Evolutionary conservation across 1,140 invertebrate species (phyloP).

Genomic region (Stegodyphus dumicola): DNA sequence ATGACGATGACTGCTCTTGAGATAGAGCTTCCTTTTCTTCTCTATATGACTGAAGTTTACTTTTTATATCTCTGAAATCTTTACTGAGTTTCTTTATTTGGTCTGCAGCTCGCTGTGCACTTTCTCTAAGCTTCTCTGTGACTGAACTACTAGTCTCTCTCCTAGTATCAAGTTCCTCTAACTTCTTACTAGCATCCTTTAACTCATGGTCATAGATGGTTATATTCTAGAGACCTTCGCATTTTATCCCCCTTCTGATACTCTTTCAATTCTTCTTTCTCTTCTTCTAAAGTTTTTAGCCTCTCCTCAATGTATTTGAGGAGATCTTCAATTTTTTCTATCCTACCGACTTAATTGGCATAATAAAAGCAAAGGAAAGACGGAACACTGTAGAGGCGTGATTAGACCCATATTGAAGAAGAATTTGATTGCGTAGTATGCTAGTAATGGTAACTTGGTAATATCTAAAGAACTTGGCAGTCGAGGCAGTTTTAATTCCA

Average conservation of each 20-base stretch:
- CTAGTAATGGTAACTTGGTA: too few species aligned
- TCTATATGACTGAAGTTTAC: constrained; percentile 84
- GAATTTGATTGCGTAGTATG: too few species aligned
- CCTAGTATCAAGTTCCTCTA: constrained; percentile 85
- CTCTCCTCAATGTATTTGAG: constrained; percentile 97
- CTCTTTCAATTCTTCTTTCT: constrained; percentile 99
- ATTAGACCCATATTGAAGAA: too few species aligned
- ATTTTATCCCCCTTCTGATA: constrained; percentile 99
- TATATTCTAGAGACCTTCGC: too few species aligned
- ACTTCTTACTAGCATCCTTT: too few species aligned
- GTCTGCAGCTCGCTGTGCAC: constrained; percentile 89
- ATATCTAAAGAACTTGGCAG: too few species aligned
- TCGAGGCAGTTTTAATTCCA: too few species aligned
- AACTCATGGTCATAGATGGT: too few species aligned
- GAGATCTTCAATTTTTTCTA: constrained; percentile 98
- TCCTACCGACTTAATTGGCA: constrained; percentile 95
- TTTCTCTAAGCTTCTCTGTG: constrained; percentile 85
- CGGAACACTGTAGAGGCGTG: too few species aligned
- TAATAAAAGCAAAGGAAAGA: too few species aligned
- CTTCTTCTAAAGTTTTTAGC: constrained; percentile 94
- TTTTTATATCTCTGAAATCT: constrained; percentile 73
- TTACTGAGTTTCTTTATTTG: constrained; percentile 79
- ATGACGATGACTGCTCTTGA: constrained; percentile 91
- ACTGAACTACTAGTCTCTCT: constrained; percentile 90
- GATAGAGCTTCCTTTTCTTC: constrained; percentile 94